Percentiles rank a stretch among this genome's conserved stretches.
Evolutionary conservation across 1,140 invertebrate species (phyloP).

Genomic region (Pseudomyrmex gracilis): DNA sequence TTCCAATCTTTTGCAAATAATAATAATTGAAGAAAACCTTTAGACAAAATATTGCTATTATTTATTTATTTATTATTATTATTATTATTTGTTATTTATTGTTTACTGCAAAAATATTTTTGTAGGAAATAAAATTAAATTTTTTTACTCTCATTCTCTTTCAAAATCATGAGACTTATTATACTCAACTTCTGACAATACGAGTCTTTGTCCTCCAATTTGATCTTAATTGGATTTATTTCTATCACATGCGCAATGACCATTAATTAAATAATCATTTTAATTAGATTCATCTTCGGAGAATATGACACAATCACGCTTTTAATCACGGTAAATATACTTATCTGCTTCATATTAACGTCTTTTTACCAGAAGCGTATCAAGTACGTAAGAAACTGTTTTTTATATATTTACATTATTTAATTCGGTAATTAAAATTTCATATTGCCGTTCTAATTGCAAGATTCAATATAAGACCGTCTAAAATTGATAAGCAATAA

Average conservation of each 20-base stretch:
- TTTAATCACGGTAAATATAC: constrained; percentile 27
- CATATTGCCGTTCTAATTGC: too few species aligned
- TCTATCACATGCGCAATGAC: background rate
- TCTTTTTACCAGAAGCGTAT: too few species aligned
- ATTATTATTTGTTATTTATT: too few species aligned
- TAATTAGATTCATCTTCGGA: constrained; percentile 16
- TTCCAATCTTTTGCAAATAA: background rate
- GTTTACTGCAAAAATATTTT: too few species aligned
- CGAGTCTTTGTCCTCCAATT: background rate
- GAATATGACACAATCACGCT: background rate
- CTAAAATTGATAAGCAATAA: too few species aligned
- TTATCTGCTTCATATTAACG: background rate
- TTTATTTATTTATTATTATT: too few species aligned
- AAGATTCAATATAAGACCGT: too few species aligned
- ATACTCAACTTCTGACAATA: constrained; percentile 2
- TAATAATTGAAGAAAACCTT: background rate
- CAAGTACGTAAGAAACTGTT: too few species aligned
- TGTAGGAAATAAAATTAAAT: background rate
- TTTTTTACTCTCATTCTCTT: background rate
- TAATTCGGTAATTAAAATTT: too few species aligned
- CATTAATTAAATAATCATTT: background rate
- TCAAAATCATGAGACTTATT: background rate
- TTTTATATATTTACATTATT: too few species aligned
- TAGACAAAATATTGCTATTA: too few species aligned
- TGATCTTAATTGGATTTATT: constrained; percentile 5